Conservation (phyloP, 35 echinoderm and acorn worm genomes). For the Ptychodera flava region DNA sequence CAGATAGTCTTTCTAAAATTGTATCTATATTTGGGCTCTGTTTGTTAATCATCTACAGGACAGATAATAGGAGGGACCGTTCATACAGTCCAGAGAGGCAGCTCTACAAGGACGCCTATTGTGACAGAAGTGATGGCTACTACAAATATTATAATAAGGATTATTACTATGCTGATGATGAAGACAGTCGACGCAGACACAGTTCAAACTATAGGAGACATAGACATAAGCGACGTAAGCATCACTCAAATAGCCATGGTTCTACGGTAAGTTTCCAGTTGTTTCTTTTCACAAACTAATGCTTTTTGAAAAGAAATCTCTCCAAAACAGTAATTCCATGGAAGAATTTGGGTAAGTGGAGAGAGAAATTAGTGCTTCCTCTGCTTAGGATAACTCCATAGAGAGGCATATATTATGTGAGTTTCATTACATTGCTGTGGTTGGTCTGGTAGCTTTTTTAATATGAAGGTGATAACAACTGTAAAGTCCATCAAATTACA, state of each 20-base stretch:
- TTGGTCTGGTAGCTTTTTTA: too few species aligned
- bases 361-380: not conserved
- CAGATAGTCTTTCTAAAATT: too few species aligned
- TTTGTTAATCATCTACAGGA: too few species aligned
- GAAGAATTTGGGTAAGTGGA: not conserved
- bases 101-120: constrained; percentile 4
- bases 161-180: not conserved
- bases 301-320: not conserved
- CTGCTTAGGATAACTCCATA: too few species aligned
- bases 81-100: not conserved
- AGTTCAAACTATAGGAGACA: constrained; percentile 5
- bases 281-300: not conserved
- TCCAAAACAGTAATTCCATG: not conserved
- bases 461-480: too few species aligned
- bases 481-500: too few species aligned
- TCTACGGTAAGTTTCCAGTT: constrained; percentile 8
- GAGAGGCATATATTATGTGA: too few species aligned
- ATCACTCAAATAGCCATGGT: constrained; percentile 21
- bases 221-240: constrained; percentile 9
- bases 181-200: not conserved
- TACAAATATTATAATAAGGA: constrained; percentile 10
- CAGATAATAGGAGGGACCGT: not conserved
- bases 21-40: too few species aligned
- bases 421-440: too few species aligned
- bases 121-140: constrained; percentile 27